Evolutionary conservation across 2,113 vertebrate genomes (phyloP), one percentile per base, ranked within the genome.

Genomic region (Pelodiscus sinensis): DNA sequence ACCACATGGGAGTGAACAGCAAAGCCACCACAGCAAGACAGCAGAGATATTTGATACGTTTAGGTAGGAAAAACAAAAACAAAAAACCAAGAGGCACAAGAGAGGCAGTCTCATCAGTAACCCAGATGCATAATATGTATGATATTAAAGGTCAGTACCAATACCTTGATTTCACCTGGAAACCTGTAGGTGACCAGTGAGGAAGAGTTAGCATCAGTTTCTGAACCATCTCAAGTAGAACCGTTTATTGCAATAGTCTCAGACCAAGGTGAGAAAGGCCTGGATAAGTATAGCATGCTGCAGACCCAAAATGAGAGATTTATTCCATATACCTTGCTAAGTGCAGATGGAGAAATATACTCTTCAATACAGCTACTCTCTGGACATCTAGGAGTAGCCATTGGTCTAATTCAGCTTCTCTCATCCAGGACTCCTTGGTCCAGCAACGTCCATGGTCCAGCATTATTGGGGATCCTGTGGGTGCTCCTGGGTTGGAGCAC

Each of bases 1-100:
- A 38, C 27, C 2, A 1, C 50, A 8, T 12, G 77, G n/a, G 58
- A 88, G 2, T 29, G 83, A 84, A 52, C 1, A 81, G 84, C 81
- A 92, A 78, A 92, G 85, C 27, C 79, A 75, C 79, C 78, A 38
- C 73, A 44, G 82, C 81, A 92, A 92, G 79, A 55, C 92, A 91
- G 90, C 71, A 50, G 82, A 95, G 90, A 88, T 94, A 96, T 93
- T 21, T 84, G 75, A 44, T 62, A 89, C 24, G 88, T 19, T 88
- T 55, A 14, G 52, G 14, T 21, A 31, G 87, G 68, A 18, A 68
- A 68, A 68, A 62, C 13, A 29, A 71, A 81, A 93, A 84, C 54
- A 88, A 86, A 83, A 0, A 44, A 44, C 44, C 93, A 95, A 96
- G 93, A 84, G 93, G 94, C 87, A 92, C 91, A 81, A 35, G 79